Base-by-base conservation (phyloP, 2,888 invertebrate genomes). In the Julus scandinavius region DNA sequence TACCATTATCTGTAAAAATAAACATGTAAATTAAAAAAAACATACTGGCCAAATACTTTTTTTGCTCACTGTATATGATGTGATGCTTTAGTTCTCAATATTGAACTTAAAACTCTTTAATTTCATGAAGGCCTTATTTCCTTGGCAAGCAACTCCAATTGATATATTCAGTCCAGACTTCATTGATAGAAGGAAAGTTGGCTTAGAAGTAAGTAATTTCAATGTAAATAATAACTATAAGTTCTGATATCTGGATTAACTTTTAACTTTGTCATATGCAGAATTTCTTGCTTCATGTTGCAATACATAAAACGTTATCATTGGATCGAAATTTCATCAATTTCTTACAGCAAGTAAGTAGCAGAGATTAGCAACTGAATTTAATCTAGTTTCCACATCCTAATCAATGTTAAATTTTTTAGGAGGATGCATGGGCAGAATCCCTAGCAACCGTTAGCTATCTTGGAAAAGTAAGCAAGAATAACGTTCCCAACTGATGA, bases 161-260 rank as follows among this genome's bases (percentile, higher is more conserved):
- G 96, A 97, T 91, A 96, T 96, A 17, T 96, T 96, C 90, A 96
- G 96, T 92, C 96, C 96, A 0, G 96, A 96, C 91, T 97, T 97
- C 92, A 95, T 97, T 54, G 96, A 97, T 92, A 93, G 96, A n/a
- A 93, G 97, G 89, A 93, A 96, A 90, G 96, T 96, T 3, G 96
- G 96, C 0, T 93, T 97, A 1, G 96, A 97, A 92, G 94, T 94
- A 90, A 89, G 89, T 38, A 88, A n/a, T n/a, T 29, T 13, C n/a
- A 50, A 29, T 38, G 2, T 40, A 17, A 80, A 49, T 86, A 40
- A 84, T 80, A n/a, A 54, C 15, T 15, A 2, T 54, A 13, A 6
- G n/a, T n/a, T n/a, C n/a, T n/a, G n/a, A n/a, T n/a, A n/a, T n/a
- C 9, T 85, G 6, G 11, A 41, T 86, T 49, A 86, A 11, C 20